A percentile compares a stretch with the other conserved stretches of the same genome.
phyloP scores from a whole-genome alignment of 2,888 invertebrate genomes.

The Atrina japonica region DNA sequence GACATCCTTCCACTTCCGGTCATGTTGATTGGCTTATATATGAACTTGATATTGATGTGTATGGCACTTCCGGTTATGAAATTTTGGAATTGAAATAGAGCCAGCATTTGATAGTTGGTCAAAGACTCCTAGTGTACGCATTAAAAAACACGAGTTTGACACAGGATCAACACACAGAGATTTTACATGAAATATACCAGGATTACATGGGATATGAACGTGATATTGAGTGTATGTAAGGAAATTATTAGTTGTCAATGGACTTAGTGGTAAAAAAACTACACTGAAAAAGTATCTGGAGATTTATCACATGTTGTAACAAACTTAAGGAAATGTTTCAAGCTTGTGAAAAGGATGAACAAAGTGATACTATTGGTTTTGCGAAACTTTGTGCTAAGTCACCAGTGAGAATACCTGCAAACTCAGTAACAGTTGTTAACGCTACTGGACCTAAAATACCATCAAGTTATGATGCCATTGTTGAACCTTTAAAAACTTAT shows the following conservation, averaged over 20 bases:
- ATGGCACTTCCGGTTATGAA: too few species aligned
- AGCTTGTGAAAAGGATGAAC: neutral
- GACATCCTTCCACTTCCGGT: too few species aligned
- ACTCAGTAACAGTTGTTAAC: conserved; percentile 2
- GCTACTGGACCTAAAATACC: conserved; percentile 12
- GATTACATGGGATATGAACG: conserved; percentile 26
- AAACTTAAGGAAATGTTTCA: conserved; percentile 19
- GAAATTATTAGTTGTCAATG: conserved; percentile 12
- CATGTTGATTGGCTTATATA: too few species aligned
- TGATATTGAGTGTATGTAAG: conserved; percentile 8
- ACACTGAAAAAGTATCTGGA: conserved; percentile 4
- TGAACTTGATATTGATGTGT: too few species aligned
- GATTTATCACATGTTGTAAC: neutral
- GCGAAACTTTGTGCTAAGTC: neutral
- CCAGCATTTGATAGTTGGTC: too few species aligned
- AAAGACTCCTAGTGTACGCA: too few species aligned
- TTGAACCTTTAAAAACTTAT: conserved; percentile 11
- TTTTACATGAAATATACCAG: too few species aligned
- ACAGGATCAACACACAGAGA: too few species aligned
- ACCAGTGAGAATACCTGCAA: conserved; percentile 4
- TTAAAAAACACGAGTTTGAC: too few species aligned
- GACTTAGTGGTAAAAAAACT: neutral
- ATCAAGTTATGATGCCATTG: conserved; percentile 2
- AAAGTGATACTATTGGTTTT: conserved; percentile 7
- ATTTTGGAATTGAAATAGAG: too few species aligned